Conservation (phyloP, 1,140 invertebrate species). For the Aphis craccivora region DNA sequence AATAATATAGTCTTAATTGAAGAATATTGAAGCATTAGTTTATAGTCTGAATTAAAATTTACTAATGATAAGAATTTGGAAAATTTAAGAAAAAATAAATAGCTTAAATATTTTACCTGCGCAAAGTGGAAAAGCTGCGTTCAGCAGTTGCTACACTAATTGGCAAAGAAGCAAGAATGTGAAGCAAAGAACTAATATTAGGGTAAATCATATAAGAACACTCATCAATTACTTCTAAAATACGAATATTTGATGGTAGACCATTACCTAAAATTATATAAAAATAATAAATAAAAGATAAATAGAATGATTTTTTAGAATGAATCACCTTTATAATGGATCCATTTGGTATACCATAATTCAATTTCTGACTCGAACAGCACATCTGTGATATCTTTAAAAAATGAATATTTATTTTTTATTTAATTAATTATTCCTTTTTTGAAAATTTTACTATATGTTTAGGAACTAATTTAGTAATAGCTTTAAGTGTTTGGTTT, state of each 20-base stretch:
- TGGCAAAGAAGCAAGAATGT: slow-evolving; percentile 28
- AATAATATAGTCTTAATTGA: too few species aligned
- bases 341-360: neutral
- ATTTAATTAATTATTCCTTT: neutral
- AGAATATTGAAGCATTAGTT: too few species aligned
- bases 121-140: slow-evolving; percentile 40
- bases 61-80: neutral
- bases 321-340: neutral
- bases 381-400: neutral
- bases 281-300: too few species aligned
- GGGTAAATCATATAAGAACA: slow-evolving; percentile 8
- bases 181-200: slow-evolving; percentile 20
- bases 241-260: neutral
- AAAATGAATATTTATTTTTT: slow-evolving; percentile 11
- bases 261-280: too few species aligned
- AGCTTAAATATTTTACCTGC: neutral
- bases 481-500: neutral
- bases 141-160: slow-evolving; percentile 26
- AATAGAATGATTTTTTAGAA: too few species aligned
- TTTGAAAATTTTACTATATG: neutral
- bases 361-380: slow-evolving; percentile 1
- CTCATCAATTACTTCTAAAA: slow-evolving; percentile 6
- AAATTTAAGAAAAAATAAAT: neutral
- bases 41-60: neutral
- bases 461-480: neutral